These are phyloP conservation scores for Chelon auratus DNA, from an alignment of 2,797 vertebrate species.

Conservation along the genomic window DNA sequence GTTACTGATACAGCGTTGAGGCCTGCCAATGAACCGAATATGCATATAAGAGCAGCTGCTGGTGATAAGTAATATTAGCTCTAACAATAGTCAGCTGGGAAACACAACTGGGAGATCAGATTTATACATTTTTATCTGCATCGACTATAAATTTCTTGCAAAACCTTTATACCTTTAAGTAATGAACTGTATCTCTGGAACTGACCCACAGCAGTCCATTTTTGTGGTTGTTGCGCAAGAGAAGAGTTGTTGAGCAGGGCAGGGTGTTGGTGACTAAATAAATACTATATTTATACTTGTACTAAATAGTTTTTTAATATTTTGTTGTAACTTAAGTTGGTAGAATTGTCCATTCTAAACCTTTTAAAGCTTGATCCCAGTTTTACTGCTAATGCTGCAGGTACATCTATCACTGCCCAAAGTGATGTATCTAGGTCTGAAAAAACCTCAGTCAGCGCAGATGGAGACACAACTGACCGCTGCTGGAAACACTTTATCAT, in stretches of 20 bases:
- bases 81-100: not conserved
- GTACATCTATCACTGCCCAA: conserved; percentile 21
- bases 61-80: not conserved
- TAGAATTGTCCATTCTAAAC: conserved; percentile 1
- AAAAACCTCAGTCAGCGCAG: conserved; percentile 34
- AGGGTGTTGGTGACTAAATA: not conserved
- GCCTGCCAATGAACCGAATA: no score
- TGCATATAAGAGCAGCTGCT: not conserved
- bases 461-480: conserved; percentile 33
- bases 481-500: conserved; percentile 28
- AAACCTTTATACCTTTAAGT: not conserved
- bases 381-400: conserved; percentile 11
- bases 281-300: no score
- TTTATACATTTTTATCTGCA: no score
- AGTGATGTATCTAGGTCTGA: conserved; percentile 14
- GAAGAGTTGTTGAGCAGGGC: no score
- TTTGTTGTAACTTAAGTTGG: not conserved
- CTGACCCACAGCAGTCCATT: no score
- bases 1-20: not conserved
- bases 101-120: not conserved
- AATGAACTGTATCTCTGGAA: no score
- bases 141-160: not conserved
- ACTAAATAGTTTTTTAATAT: not conserved
- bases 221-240: no score
- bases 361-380: conserved; percentile 4